phyloP scores from a whole-genome alignment of 2,113 vertebrate species.

The Agapornis roseicollis region DNA sequence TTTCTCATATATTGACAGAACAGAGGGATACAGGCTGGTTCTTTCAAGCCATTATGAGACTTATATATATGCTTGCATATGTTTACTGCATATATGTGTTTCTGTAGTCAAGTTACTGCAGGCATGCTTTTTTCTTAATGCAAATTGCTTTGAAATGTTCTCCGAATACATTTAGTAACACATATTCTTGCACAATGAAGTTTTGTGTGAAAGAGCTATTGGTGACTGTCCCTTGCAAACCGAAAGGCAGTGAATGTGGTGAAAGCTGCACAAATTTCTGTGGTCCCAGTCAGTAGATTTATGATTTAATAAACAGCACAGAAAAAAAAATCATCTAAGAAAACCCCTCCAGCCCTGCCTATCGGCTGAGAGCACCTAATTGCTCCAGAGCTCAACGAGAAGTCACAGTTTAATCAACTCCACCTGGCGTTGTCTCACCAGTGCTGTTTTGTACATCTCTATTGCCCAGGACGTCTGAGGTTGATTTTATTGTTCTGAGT shows the following conservation, averaged over 20 bases:
- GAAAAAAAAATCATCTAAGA: neutral
- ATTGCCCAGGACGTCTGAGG: neutral
- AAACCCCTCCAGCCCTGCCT: neutral
- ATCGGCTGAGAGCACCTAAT: neutral
- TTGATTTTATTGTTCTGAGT: neutral
- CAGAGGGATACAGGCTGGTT: neutral
- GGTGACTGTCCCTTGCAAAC: neutral
- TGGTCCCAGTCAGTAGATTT: neutral
- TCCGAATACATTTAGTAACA: neutral
- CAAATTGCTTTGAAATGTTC: neutral
- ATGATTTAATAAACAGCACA: conserved; percentile 24
- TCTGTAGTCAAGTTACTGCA: neutral
- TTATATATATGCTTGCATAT: neutral
- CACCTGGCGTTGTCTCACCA: neutral
- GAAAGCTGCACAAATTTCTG: neutral
- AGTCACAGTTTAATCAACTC: conserved; percentile 38
- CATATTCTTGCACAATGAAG: neutral
- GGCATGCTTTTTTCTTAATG: neutral
- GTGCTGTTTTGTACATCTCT: neutral
- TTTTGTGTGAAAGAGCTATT: neutral
- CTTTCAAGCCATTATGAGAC: neutral
- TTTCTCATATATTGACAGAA: neutral
- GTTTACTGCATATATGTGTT: neutral
- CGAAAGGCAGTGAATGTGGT: neutral
- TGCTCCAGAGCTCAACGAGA: neutral